Percentiles rank a stretch among this genome's conserved stretches.
Conservation (phyloP, 2,113 vertebrate species). For the Machaerirhynchus nigripectus region DNA sequence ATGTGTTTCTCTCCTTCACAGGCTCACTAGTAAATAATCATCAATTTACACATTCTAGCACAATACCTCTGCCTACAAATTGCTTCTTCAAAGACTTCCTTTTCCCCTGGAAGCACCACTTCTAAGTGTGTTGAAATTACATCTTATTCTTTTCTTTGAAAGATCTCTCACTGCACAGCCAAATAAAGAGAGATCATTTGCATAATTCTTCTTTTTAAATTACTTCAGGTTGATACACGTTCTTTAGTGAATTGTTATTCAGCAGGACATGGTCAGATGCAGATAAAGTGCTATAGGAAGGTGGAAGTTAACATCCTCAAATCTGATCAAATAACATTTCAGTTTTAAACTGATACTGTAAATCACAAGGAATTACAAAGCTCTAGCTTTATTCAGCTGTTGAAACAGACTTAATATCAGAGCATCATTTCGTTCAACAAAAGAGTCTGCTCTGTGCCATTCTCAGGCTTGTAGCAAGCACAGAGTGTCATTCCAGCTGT, state of each 20-base stretch:
- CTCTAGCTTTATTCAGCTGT: constrained; percentile 29
- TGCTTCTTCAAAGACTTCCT: constrained; percentile 64
- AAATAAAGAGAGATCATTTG: constrained; percentile 61
- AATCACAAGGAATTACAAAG: constrained; percentile 53
- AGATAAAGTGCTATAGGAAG: constrained; percentile 65
- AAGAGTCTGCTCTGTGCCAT: constrained; percentile 3
- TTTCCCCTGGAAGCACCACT: constrained; percentile 46
- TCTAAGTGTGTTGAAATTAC: constrained; percentile 64
- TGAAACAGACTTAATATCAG: constrained; percentile 28
- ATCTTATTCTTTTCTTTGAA: constrained; percentile 67
- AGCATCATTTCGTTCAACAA: constrained; percentile 16
- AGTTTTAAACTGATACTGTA: constrained; percentile 61
- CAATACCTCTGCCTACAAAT: constrained; percentile 62
- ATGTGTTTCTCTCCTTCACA: constrained; percentile 51
- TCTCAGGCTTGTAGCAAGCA: background rate
- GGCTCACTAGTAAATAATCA: constrained; percentile 68
- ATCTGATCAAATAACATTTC: constrained; percentile 63
- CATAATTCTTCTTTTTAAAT: constrained; percentile 59
- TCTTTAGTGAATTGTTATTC: constrained; percentile 65
- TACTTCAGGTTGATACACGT: constrained; percentile 39
- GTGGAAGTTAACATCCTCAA: constrained; percentile 60
- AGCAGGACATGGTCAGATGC: constrained; percentile 52
- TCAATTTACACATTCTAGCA: constrained; percentile 64
- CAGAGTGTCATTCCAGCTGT: background rate
- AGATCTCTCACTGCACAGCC: constrained; percentile 32